A percentile compares a stretch with the other conserved stretches of the same genome.
These are phyloP conservation scores for Spilosoma lubricipeda DNA, from an alignment of 2,888 invertebrate species.

Conservation along the genomic window DNA sequence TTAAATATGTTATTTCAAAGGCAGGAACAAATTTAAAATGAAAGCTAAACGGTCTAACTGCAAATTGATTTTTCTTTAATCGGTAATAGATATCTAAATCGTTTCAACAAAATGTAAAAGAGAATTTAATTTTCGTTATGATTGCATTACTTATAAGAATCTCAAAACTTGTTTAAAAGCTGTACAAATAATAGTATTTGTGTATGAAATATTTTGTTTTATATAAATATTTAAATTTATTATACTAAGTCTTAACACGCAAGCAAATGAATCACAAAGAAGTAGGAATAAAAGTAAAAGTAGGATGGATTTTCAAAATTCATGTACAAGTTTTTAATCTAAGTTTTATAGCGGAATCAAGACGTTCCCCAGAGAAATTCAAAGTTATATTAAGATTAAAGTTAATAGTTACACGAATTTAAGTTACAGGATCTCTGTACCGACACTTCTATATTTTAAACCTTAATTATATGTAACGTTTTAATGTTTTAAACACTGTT, in stretches of 20 bases:
- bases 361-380: slow-evolving; percentile 35
- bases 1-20: neutral
- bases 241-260: neutral
- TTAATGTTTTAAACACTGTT: too few relatives aligned
- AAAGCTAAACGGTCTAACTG: slow-evolving; percentile 29
- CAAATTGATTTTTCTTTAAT: slow-evolving; percentile 30
- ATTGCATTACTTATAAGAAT: neutral
- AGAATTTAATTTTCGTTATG: neutral
- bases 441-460: too few relatives aligned
- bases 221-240: neutral
- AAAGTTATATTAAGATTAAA: slow-evolving; percentile 32
- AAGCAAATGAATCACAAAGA: slow-evolving; percentile 4
- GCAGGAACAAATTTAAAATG: neutral
- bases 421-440: too few relatives aligned
- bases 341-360: slow-evolving; percentile 29
- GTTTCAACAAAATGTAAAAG: slow-evolving; percentile 24
- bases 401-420: neutral
- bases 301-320: slow-evolving; percentile 42
- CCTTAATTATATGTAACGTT: too few relatives aligned
- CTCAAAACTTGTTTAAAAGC: neutral
- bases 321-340: slow-evolving; percentile 35
- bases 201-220: neutral
- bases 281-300: too few relatives aligned
- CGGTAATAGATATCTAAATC: slow-evolving; percentile 33
- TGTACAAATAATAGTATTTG: too few relatives aligned